Base-by-base conservation (phyloP, 2,113 vertebrate genomes). In the Pavo muticus region DNA sequence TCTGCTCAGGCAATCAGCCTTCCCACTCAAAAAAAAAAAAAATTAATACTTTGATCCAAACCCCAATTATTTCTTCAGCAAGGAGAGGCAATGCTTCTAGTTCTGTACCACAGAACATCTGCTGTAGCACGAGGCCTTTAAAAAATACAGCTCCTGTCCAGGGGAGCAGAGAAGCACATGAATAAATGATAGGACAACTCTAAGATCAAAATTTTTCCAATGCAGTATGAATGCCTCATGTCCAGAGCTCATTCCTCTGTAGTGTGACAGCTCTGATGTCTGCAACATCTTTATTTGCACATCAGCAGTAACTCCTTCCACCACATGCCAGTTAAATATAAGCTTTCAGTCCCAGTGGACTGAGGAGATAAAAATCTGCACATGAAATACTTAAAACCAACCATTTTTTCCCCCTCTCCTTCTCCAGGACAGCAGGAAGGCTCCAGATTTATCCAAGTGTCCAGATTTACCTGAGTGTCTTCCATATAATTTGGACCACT, bases 151-250 rank as follows among this genome's bases (percentile, higher is more conserved):
- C 37, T 17, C 12, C 40, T 23, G 37, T 67, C 44, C 40, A 48
- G 23, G 30, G n/a, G 24, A 93, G 73, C 45, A 65, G 1, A 72
- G 44, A 75, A 84, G 7, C 21, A 44, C 27, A 84, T 39, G 44
- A 87, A 94, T 95, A 94, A 94, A 71, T 90, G 78, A 81, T 18
- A 74, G 20, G 87, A 75, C 44, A 86, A 65, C 40, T 68, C 57
- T 91, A 48, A 64, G 65, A 88, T 77, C 27, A 77, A 25, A 11
- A 3, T 40, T 78, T 84, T 71, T 70, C 64, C 24, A 56, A 7
- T 81, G 76, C 59, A 81, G 32, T 78, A 56, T 69, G 75, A 88
- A 77, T 80, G 61, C 44, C 64, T 86, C 76, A 71, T 80, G 76
- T 81, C 73, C 70, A 52, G 72, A 72, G 30, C 80, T 95, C 65